These are phyloP conservation scores for Silurus glanis DNA, from an alignment of 2,113 vertebrate species.

Conservation along the genomic window DNA sequence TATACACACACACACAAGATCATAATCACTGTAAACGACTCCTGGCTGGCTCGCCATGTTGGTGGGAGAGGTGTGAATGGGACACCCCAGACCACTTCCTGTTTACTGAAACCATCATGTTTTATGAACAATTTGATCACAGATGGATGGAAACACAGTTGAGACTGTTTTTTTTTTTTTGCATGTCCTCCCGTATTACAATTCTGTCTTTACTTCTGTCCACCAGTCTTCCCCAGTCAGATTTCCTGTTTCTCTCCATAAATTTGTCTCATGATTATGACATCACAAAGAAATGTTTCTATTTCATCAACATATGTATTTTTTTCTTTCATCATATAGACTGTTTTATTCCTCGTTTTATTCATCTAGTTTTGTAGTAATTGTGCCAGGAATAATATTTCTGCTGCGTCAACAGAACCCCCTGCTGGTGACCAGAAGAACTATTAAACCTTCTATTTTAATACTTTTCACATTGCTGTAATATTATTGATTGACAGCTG, in stretches of 20 bases:
- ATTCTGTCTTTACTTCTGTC: too few species aligned
- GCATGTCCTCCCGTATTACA: neutral
- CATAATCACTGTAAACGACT: neutral
- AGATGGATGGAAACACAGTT: conserved; percentile 1
- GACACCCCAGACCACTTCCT: neutral
- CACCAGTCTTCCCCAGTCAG: neutral
- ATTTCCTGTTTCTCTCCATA: neutral
- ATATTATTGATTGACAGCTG: neutral
- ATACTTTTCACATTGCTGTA: too few species aligned
- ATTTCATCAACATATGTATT: neutral
- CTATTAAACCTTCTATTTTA: neutral
- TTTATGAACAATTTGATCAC: neutral
- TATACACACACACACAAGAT: neutral
- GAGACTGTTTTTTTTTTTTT: neutral
- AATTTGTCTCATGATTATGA: neutral
- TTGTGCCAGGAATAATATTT: neutral
- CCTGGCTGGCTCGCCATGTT: conserved; percentile 5
- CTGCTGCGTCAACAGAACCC: neutral
- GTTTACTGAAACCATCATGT: neutral
- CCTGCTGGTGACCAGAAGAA: too few species aligned
- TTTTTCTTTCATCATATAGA: neutral
- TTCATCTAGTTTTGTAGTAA: neutral
- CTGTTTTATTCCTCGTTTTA: neutral
- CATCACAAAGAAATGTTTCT: neutral
- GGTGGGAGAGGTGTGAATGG: neutral